These are phyloP conservation scores for Heliothis subflexa DNA, from an alignment of 1,140 invertebrate species.

Conservation along the genomic window DNA sequence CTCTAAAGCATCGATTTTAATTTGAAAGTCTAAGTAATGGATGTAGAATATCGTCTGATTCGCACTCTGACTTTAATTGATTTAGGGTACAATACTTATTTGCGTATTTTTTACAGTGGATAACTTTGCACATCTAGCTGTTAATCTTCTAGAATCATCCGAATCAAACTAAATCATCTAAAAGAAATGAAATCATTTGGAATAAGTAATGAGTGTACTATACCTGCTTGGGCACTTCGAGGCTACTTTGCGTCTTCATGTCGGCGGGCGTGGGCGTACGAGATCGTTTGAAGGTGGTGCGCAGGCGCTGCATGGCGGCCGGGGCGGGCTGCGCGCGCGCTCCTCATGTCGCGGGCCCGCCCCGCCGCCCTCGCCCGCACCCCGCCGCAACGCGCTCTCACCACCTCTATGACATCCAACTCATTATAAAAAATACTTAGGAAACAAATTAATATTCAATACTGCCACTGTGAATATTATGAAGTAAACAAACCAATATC, in stretches of 20 bases:
- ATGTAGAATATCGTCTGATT: too few species aligned
- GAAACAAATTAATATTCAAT: neutral
- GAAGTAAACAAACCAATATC: too few species aligned
- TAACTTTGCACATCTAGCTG: too few species aligned
- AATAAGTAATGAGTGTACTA: neutral
- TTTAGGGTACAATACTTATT: too few species aligned
- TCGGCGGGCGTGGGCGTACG: constrained; percentile 94
- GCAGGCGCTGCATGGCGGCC: constrained; percentile 91
- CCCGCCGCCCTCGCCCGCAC: constrained; percentile 68
- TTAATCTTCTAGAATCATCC: too few species aligned
- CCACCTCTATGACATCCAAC: constrained; percentile 51
- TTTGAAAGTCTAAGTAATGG: too few species aligned
- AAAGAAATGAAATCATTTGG: too few species aligned
- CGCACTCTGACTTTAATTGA: too few species aligned
- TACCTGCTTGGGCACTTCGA: constrained; percentile 95
- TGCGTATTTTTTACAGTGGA: too few species aligned
- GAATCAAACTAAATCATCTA: too few species aligned
- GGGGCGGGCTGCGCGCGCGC: constrained; percentile 78
- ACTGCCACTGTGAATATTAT: constrained; percentile 42
- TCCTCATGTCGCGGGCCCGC: constrained; percentile 79
- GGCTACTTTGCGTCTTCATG: constrained; percentile 95
- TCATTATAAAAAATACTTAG: neutral
- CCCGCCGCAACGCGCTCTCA: constrained; percentile 63
- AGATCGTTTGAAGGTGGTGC: constrained; percentile 94
- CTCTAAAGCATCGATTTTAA: too few species aligned